Evolutionary conservation across 2,797 vertebrate genomes (phyloP).

Genomic region (Sebastes miniatus): DNA sequence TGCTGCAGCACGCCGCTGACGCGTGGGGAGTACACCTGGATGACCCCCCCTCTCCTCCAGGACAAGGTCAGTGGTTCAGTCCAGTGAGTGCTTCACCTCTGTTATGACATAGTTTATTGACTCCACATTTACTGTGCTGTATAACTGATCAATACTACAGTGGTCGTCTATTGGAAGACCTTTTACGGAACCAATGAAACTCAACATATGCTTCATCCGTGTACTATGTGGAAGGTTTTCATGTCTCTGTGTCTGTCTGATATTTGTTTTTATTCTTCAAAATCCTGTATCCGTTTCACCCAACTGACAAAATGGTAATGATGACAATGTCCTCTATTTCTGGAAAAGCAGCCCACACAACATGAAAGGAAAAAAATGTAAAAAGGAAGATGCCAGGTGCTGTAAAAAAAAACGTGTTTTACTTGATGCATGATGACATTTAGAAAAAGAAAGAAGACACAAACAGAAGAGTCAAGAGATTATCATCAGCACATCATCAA

Average conservation of each 20-base stretch:
- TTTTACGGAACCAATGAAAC: not conserved
- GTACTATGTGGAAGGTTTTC: not conserved
- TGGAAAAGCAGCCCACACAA: not conserved
- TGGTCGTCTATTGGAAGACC: not conserved
- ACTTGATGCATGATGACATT: not conserved
- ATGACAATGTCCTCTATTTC: not conserved
- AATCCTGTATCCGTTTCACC: not conserved
- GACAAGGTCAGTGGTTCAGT: not conserved
- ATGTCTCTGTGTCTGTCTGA: not conserved
- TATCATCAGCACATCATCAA: not conserved
- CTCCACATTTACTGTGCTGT: not conserved
- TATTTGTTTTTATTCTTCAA: not conserved
- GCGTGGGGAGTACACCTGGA: slow-evolving; percentile 77
- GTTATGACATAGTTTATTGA: not conserved
- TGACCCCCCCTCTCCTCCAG: too few relatives aligned
- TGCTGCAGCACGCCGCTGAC: slow-evolving; percentile 74
- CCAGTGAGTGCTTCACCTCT: not conserved
- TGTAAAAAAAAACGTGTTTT: not conserved
- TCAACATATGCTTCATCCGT: not conserved
- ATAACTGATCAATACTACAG: not conserved
- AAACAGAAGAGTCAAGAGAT: not conserved
- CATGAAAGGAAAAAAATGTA: not conserved
- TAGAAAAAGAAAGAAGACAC: not conserved
- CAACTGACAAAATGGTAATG: not conserved
- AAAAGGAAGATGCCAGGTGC: not conserved